These are phyloP conservation scores for Phrynosoma blainvillii DNA, from an alignment of 2,113 vertebrate species.

Conservation along the genomic window DNA sequence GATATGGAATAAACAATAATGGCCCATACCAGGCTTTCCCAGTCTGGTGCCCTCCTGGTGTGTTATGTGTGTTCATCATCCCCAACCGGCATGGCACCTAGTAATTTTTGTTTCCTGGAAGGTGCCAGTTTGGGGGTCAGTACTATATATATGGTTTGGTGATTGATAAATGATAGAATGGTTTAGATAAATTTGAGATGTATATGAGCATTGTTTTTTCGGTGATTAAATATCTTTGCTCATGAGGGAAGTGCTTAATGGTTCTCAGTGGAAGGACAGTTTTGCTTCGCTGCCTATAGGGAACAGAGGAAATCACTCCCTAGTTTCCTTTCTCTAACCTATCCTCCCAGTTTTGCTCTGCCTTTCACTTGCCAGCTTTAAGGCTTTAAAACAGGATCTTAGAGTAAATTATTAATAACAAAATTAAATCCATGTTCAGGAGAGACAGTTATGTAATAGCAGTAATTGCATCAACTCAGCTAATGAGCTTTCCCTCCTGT, in stretches of 20 bases:
- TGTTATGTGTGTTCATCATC: no score
- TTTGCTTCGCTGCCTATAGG: not conserved
- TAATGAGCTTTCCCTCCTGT: constrained; percentile 74
- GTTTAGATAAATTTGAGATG: constrained; percentile 46
- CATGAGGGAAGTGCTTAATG: not conserved
- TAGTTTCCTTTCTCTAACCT: constrained; percentile 19
- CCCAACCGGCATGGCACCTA: no score
- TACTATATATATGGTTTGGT: constrained; percentile 29
- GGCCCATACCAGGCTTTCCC: not conserved
- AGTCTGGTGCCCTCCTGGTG: not conserved
- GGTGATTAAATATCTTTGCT: constrained; percentile 38
- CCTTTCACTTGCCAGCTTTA: constrained; percentile 53
- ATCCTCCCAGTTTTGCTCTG: constrained; percentile 40
- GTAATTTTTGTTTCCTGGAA: not conserved
- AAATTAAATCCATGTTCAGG: constrained; percentile 73
- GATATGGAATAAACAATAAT: not conserved
- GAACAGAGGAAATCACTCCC: not conserved
- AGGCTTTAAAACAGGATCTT: constrained; percentile 51
- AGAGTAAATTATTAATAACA: constrained; percentile 65
- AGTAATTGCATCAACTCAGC: constrained; percentile 72
- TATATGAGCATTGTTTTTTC: constrained; percentile 26
- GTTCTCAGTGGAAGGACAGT: constrained; percentile 9
- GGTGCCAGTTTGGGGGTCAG: not conserved
- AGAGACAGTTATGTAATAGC: constrained; percentile 74
- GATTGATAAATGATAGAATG: not conserved